These are phyloP conservation scores for Siderastrea siderea DNA, from an alignment of 92 coral and sea anemone species.

Conservation along the genomic window DNA sequence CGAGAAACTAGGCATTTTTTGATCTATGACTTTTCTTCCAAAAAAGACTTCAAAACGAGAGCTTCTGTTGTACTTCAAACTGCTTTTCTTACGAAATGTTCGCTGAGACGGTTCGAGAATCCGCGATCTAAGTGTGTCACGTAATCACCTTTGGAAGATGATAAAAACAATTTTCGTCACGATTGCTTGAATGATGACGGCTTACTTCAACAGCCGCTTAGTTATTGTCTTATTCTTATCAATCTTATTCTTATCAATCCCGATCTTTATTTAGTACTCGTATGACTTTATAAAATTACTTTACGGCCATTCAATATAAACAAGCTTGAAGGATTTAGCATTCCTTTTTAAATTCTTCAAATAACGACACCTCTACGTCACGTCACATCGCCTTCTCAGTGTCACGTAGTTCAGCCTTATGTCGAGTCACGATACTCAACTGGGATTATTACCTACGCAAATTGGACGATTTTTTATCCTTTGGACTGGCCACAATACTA, in stretches of 20 bases:
- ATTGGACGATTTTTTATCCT: neutral
- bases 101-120: conserved; percentile 34
- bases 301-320: neutral
- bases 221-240: neutral
- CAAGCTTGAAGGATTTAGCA: neutral
- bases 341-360: conserved; percentile 24
- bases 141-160: neutral
- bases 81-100: neutral
- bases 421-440: neutral
- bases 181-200: neutral
- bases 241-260: neutral
- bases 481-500: neutral
- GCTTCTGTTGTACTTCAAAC: neutral
- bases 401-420: conserved; percentile 29
- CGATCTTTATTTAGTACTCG: neutral
- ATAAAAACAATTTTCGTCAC: neutral
- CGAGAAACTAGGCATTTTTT: neutral
- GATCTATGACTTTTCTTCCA: neutral
- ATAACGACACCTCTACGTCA: conserved; percentile 8
- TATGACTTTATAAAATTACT: neutral
- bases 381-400: neutral
- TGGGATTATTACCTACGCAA: neutral
- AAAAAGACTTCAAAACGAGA: neutral
- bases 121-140: neutral
- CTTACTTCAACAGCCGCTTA: neutral